Evolutionary conservation across 2,888 invertebrate genomes (phyloP).

Genomic region (Noctua fimbriata): DNA sequence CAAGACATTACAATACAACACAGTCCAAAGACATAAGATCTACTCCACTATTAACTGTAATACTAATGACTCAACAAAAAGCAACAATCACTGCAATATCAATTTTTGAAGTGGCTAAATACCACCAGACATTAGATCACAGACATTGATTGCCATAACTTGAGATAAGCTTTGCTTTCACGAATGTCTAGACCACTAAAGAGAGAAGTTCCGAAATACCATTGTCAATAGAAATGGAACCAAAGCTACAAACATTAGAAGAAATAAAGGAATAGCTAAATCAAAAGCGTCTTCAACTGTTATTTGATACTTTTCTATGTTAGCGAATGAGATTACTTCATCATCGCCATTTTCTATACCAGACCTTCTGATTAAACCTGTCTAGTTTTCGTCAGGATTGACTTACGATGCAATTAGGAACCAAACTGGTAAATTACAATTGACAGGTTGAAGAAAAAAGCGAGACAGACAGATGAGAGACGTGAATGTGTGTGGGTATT

Average conservation of each 20-base stretch:
- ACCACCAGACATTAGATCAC: slow-evolving; percentile 73
- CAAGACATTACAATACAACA: neutral
- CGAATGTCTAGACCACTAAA: slow-evolving; percentile 60
- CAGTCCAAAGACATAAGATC: neutral
- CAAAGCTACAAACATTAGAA: neutral
- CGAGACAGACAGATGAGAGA: slow-evolving; percentile 44
- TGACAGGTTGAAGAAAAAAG: slow-evolving; percentile 59
- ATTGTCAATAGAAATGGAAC: neutral
- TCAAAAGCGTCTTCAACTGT: neutral
- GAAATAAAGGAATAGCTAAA: neutral
- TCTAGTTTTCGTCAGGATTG: slow-evolving; percentile 25
- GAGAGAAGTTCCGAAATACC: slow-evolving; percentile 27
- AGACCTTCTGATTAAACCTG: slow-evolving; percentile 32
- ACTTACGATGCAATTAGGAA: slow-evolving; percentile 68
- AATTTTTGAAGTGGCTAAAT: slow-evolving; percentile 72
- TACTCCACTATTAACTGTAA: neutral
- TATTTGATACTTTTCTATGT: neutral
- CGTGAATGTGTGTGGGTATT: slow-evolving; percentile 13
- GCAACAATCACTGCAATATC: slow-evolving; percentile 55
- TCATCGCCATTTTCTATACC: neutral
- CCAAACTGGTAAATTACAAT: slow-evolving; percentile 69
- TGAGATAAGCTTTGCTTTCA: slow-evolving; percentile 77
- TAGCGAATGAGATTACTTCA: neutral
- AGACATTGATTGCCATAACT: slow-evolving; percentile 77
- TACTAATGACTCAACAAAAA: slow-evolving; percentile 35